Conservation (phyloP, 1,140 invertebrate species). For the Drosophila kepulauana region DNA sequence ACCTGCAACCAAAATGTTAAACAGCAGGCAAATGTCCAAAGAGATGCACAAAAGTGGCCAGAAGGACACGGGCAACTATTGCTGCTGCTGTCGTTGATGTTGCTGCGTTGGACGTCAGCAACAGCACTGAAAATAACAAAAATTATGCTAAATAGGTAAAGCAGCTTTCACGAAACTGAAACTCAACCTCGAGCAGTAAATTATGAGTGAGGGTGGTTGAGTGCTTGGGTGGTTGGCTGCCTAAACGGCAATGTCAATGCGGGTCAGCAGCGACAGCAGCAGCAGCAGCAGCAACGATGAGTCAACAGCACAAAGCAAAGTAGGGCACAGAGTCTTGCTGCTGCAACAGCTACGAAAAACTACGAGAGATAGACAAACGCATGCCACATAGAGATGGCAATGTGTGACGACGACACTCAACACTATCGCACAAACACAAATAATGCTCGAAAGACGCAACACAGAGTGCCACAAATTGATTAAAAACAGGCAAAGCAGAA, state of each 20-base stretch:
- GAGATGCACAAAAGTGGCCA: slow-evolving; percentile 63
- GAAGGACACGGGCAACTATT: slow-evolving; percentile 40
- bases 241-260: slow-evolving; percentile 62
- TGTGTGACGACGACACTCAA: not conserved
- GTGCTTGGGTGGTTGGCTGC: slow-evolving; percentile 11
- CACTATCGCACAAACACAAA: not conserved
- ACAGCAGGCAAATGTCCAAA: slow-evolving; percentile 74
- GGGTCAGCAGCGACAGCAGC: slow-evolving; percentile 42
- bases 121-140: slow-evolving; percentile 58
- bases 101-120: slow-evolving; percentile 16
- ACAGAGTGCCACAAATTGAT: no score
- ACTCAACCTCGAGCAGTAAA: slow-evolving; percentile 73
- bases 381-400: not conserved
- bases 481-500: no score
- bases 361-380: slow-evolving; percentile 5
- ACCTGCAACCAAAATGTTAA: slow-evolving; percentile 67
- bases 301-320: slow-evolving; percentile 32
- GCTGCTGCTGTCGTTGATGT: slow-evolving; percentile 10
- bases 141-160: slow-evolving; percentile 84
- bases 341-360: slow-evolving; percentile 12
- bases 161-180: slow-evolving; percentile 77
- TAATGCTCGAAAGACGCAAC: not conserved
- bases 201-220: slow-evolving; percentile 48
- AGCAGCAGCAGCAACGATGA: slow-evolving; percentile 28
- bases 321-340: slow-evolving; percentile 11